Evolutionary conservation across 2,888 invertebrate species (phyloP).

Genomic region (Cosmia pyralina): DNA sequence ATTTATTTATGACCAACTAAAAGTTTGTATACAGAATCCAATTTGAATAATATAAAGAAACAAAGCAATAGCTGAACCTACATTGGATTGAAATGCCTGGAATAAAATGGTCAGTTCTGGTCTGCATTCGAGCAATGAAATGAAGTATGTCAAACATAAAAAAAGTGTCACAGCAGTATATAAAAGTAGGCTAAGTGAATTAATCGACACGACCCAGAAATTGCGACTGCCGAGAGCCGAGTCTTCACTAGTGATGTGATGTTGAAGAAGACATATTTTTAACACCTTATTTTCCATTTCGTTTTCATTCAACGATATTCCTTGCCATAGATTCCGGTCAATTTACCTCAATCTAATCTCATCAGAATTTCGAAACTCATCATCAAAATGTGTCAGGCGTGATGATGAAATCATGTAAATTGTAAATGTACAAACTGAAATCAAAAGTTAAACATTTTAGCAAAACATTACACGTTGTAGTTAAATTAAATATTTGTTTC

Average conservation of each 20-base stretch:
- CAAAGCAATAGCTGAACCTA: constrained; percentile 28
- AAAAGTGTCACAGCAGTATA: constrained; percentile 86
- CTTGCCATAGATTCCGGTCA: constrained; percentile 4
- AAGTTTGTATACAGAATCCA: constrained; percentile 23
- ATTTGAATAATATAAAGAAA: constrained; percentile 40
- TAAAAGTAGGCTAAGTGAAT: constrained; percentile 89
- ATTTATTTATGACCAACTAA: constrained; percentile 32
- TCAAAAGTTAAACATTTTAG: constrained; percentile 28
- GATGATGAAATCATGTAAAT: constrained; percentile 25
- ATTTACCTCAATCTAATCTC: constrained; percentile 18
- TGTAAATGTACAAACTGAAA: constrained; percentile 16
- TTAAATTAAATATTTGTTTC: constrained; percentile 54
- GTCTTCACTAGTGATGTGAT: constrained; percentile 64
- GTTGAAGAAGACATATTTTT: constrained; percentile 61
- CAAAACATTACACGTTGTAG: constrained; percentile 40
- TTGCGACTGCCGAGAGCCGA: constrained; percentile 69
- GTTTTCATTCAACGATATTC: constrained; percentile 21
- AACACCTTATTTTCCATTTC: constrained; percentile 43
- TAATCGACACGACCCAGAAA: constrained; percentile 89
- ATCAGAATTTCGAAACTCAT: constrained; percentile 32
- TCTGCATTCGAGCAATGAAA: constrained; percentile 79
- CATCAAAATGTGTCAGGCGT: constrained; percentile 28
- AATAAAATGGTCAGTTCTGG: constrained; percentile 72
- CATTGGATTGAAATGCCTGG: constrained; percentile 51
- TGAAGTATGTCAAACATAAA: constrained; percentile 85